These are phyloP conservation scores for Cremastinae sp. DNA, from an alignment of 2,888 invertebrate genomes.

Conservation along the genomic window DNA sequence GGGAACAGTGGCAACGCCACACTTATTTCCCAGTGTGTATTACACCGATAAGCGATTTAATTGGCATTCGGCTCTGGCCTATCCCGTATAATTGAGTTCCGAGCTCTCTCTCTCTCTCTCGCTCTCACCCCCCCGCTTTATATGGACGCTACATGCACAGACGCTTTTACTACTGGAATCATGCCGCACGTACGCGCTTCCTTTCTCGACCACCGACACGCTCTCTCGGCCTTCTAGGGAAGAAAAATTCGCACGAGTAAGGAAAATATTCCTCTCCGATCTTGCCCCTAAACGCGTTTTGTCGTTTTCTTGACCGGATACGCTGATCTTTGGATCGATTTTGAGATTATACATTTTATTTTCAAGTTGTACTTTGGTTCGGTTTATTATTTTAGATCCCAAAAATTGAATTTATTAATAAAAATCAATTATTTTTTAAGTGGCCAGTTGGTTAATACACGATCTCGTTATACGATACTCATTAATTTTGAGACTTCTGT, in stretches of 20 bases:
- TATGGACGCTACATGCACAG: conserved; percentile 10
- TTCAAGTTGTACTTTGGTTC: too few relatives aligned
- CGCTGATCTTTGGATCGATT: too few relatives aligned
- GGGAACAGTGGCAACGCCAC: conserved; percentile 46
- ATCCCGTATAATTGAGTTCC: conserved; percentile 78
- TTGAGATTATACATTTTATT: too few relatives aligned
- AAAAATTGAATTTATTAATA: too few relatives aligned
- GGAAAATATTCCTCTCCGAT: neutral
- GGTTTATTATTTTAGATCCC: too few relatives aligned
- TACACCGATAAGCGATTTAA: conserved; percentile 73
- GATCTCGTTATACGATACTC: conserved; percentile 46
- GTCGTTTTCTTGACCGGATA: too few relatives aligned
- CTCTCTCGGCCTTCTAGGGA: conserved; percentile 1
- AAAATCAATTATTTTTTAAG: too few relatives aligned
- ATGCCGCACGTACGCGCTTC: conserved; percentile 2
- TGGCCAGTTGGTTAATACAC: conserved; percentile 29
- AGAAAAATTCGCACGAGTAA: neutral
- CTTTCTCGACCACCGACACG: conserved; percentile 1
- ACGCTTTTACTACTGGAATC: conserved; percentile 4
- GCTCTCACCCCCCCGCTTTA: conserved; percentile 39
- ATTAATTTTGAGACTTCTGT: too few relatives aligned
- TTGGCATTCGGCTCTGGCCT: conserved; percentile 77
- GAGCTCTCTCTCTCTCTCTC: conserved; percentile 58
- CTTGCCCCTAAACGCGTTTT: too few relatives aligned
- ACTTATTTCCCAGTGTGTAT: conserved; percentile 74